Percentiles rank a stretch among this genome's conserved stretches.
phyloP scores from a whole-genome alignment of 2,888 invertebrate genomes.

The Acleris cristana region DNA sequence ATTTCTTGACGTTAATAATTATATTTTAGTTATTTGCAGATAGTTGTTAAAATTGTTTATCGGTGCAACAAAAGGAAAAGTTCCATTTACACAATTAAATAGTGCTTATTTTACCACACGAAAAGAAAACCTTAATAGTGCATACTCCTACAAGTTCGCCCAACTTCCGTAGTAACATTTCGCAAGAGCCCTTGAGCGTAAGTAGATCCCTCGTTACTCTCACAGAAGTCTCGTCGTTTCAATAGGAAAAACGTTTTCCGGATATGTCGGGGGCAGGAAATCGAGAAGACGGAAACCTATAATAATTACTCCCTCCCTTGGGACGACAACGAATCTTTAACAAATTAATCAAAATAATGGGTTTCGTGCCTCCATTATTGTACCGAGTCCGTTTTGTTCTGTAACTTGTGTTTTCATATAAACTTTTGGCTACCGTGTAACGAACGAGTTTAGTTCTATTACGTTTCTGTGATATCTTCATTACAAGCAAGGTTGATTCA shows the following conservation, averaged over 20 bases:
- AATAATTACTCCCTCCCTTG: slow-evolving; percentile 25
- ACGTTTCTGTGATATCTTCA: too few species aligned
- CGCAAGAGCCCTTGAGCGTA: neutral
- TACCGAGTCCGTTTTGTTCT: too few species aligned
- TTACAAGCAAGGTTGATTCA: too few species aligned
- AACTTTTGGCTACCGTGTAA: neutral
- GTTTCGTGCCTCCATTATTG: neutral
- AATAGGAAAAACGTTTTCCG: slow-evolving; percentile 25
- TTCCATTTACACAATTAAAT: too few species aligned
- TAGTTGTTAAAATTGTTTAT: too few species aligned
- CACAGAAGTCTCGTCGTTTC: neutral
- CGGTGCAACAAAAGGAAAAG: too few species aligned
- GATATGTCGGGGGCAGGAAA: slow-evolving; percentile 27
- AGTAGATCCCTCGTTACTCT: slow-evolving; percentile 7
- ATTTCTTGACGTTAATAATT: too few species aligned
- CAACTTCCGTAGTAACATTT: neutral
- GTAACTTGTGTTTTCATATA: too few species aligned
- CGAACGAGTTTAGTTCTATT: too few species aligned
- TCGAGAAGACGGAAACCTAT: slow-evolving; percentile 21
- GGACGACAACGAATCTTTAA: slow-evolving; percentile 9
- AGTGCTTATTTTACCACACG: neutral
- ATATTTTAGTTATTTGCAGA: too few species aligned
- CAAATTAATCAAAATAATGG: slow-evolving; percentile 22
- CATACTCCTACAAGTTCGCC: neutral
- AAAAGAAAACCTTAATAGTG: neutral